Evolutionary conservation across 2,113 vertebrate genomes (phyloP).

Genomic region (Crotalus viridis): DNA sequence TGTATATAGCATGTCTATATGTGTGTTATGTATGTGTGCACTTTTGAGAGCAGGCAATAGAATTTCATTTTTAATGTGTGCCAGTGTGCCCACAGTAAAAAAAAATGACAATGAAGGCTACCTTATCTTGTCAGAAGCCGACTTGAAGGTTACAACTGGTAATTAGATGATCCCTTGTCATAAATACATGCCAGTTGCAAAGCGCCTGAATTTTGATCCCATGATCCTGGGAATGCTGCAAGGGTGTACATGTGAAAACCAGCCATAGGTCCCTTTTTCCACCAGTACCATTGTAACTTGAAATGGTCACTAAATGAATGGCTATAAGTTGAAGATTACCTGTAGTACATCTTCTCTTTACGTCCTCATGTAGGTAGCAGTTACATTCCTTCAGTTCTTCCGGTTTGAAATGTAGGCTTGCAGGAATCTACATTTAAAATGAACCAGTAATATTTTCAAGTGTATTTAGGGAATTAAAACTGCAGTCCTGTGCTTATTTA

Average conservation of each 20-base stretch:
- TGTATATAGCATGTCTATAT: too few relatives aligned
- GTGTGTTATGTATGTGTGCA: too few relatives aligned
- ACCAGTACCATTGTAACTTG: background rate
- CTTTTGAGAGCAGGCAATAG: too few relatives aligned
- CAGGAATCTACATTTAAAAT: background rate
- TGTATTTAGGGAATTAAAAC: background rate
- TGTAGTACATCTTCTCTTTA: background rate
- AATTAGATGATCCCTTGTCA: too few relatives aligned
- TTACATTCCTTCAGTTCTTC: background rate
- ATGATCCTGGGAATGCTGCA: background rate
- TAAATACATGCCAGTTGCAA: too few relatives aligned
- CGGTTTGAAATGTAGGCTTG: background rate
- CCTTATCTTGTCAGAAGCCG: background rate
- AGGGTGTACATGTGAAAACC: background rate
- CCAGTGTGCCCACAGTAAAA: too few relatives aligned
- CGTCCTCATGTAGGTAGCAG: background rate
- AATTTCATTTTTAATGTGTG: too few relatives aligned
- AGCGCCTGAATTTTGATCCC: too few relatives aligned
- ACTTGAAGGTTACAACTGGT: too few relatives aligned
- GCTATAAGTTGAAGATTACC: background rate
- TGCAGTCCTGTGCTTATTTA: background rate
- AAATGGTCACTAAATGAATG: background rate
- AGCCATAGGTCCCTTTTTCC: background rate
- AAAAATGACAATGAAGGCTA: too few relatives aligned
- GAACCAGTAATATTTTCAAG: background rate